These are phyloP conservation scores for Cosmia pyralina DNA, from an alignment of 2,888 invertebrate genomes.

Conservation along the genomic window DNA sequence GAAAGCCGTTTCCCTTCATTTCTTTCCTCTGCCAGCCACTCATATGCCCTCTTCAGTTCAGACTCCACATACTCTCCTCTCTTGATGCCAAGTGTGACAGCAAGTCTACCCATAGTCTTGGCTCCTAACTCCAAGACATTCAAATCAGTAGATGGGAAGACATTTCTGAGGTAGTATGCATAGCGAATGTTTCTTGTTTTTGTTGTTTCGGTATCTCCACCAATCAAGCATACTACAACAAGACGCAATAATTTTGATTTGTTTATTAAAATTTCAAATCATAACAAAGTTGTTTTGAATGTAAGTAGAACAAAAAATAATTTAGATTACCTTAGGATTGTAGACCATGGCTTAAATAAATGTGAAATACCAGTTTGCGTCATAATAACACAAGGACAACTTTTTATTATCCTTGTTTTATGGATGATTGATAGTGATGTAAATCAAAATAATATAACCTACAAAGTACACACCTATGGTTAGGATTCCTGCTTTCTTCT, in stretches of 20 bases:
- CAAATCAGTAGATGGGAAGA: constrained; percentile 96
- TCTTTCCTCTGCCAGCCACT: constrained; percentile 97
- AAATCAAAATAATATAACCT: constrained; percentile 60
- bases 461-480: constrained; percentile 93
- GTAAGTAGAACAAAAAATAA: constrained; percentile 9
- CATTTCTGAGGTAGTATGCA: constrained; percentile 96
- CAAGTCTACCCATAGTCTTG: constrained; percentile 97
- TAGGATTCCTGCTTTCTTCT: constrained; percentile 98
- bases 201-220: constrained; percentile 97
- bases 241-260: constrained; percentile 12
- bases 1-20: constrained; percentile 97
- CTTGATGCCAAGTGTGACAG: constrained; percentile 96
- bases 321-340: neutral
- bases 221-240: constrained; percentile 95
- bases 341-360: constrained; percentile 1
- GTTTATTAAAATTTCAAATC: neutral
- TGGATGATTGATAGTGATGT: constrained; percentile 5
- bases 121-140: constrained; percentile 98
- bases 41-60: constrained; percentile 98
- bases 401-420: constrained; percentile 18
- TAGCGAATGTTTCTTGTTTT: constrained; percentile 96
- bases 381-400: constrained; percentile 15
- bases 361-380: neutral
- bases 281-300: constrained; percentile 6
- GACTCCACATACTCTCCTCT: constrained; percentile 98